Percentiles rank a stretch among this genome's conserved stretches.
These are phyloP conservation scores for Microtus richardsoni DNA, from an alignment of 2,113 vertebrate species.

Conservation along the genomic window DNA sequence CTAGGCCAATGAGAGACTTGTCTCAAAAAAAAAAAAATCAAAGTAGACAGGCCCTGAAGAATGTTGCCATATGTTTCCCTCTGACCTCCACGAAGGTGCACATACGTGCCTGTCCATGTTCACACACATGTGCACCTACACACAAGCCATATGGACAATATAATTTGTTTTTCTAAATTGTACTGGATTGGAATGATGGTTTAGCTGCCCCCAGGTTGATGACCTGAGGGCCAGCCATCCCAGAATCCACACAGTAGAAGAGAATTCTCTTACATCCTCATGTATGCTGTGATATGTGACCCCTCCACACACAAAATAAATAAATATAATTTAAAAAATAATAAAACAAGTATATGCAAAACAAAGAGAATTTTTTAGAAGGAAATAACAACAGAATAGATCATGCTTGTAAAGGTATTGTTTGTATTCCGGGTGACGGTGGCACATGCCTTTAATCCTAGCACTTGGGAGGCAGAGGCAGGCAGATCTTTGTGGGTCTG, in stretches of 20 bases:
- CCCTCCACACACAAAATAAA: background rate
- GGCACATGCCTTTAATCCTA: too few relatives aligned
- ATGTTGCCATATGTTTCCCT: background rate
- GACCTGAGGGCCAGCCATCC: too few relatives aligned
- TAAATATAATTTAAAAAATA: background rate
- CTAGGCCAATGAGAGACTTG: background rate
- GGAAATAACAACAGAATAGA: background rate
- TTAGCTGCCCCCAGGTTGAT: background rate
- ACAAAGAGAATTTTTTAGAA: background rate
- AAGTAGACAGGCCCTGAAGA: background rate
- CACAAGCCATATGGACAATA: background rate
- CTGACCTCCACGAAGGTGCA: background rate
- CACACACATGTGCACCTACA: background rate
- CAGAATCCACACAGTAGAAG: background rate
- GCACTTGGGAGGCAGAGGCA: too few relatives aligned
- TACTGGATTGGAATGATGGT: too few relatives aligned
- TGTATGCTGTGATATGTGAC: background rate
- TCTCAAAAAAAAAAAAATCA: background rate
- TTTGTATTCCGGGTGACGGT: too few relatives aligned
- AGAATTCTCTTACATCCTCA: background rate
- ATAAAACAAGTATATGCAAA: background rate
- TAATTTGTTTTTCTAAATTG: background rate
- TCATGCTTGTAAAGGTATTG: background rate
- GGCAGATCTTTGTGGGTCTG: fast-evolving
- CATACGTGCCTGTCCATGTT: background rate